Percentiles rank a stretch among this genome's conserved stretches.
Conservation (phyloP, 1,140 invertebrate genomes). For the Pectinophora gossypiella region DNA sequence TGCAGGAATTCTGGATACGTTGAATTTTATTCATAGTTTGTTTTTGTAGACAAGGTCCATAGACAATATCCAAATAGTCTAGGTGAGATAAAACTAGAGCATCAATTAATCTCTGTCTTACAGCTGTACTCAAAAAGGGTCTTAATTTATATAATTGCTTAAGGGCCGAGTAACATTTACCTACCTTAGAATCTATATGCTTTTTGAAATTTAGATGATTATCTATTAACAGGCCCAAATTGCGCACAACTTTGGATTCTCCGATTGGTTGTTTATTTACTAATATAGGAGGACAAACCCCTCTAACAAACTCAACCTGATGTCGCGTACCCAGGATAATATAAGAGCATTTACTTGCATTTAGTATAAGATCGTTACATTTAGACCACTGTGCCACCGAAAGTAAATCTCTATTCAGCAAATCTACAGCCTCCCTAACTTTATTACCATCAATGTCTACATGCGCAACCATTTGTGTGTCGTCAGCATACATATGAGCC, state of each 20-base stretch:
- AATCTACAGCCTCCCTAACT: not conserved
- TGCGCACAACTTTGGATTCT: not conserved
- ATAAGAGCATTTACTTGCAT: not conserved
- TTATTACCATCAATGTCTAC: not conserved
- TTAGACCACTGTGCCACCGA: not conserved
- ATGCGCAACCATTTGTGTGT: not conserved
- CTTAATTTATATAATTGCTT: not conserved
- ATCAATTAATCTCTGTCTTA: not conserved
- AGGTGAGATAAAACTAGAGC: no score
- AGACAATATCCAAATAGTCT: no score
- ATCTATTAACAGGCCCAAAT: not conserved
- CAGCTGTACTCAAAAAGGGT: not conserved
- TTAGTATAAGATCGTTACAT: not conserved
- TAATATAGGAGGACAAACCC: not conserved
- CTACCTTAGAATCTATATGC: not conserved
- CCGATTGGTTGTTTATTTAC: not conserved
- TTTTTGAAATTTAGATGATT: not conserved
- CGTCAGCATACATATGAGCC: not conserved
- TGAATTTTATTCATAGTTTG: no score
- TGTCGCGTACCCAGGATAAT: not conserved
- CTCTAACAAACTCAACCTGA: not conserved
- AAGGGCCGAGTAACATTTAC: not conserved
- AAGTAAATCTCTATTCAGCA: not conserved
- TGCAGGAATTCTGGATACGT: no score
- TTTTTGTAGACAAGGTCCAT: no score